phyloP scores from a whole-genome alignment of 2,888 invertebrate species.

The Phymatocera aterrima region DNA sequence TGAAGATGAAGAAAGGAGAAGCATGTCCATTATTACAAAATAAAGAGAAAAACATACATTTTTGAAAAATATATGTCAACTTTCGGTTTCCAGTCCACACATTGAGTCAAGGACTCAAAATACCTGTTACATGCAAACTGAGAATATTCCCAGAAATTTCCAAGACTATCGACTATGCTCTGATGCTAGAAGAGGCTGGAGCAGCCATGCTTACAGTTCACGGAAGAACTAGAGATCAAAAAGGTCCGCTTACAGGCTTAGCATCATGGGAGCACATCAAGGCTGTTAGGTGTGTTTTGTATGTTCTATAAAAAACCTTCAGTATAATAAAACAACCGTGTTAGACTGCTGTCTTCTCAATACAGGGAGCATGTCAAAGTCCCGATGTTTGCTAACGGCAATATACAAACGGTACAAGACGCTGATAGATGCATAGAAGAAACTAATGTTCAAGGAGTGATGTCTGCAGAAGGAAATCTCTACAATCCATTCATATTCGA shows the following conservation, averaged over 20 bases:
- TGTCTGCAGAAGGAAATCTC: slow-evolving; percentile 97
- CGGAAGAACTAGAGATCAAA: slow-evolving; percentile 96
- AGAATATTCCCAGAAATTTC: slow-evolving; percentile 91
- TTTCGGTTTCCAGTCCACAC: slow-evolving; percentile 80
- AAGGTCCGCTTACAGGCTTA: slow-evolving; percentile 95
- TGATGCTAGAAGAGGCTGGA: slow-evolving; percentile 96
- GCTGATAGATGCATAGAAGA: slow-evolving; percentile 88
- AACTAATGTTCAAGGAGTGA: slow-evolving; percentile 91
- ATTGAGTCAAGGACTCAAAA: slow-evolving; percentile 82
- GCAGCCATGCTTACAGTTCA: slow-evolving; percentile 95
- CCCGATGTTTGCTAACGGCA: slow-evolving; percentile 98
- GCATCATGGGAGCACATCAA: slow-evolving; percentile 96
- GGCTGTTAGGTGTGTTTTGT: slow-evolving; percentile 84
- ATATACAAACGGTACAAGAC: slow-evolving; percentile 94
- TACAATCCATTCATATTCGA: slow-evolving; percentile 97
- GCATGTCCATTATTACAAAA: background rate
- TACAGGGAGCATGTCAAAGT: slow-evolving; percentile 88
- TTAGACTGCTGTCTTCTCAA: slow-evolving; percentile 54
- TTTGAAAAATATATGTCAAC: slow-evolving; percentile 19
- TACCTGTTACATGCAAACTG: slow-evolving; percentile 98
- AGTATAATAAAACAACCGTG: background rate
- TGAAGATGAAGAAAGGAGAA: slow-evolving; percentile 14
- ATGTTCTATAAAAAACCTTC: slow-evolving; percentile 24
- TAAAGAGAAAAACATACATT: no score
- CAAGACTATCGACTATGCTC: slow-evolving; percentile 93